phyloP scores from a whole-genome alignment of 1,140 invertebrate genomes.

The Pseudomyrmex concolor region DNA sequence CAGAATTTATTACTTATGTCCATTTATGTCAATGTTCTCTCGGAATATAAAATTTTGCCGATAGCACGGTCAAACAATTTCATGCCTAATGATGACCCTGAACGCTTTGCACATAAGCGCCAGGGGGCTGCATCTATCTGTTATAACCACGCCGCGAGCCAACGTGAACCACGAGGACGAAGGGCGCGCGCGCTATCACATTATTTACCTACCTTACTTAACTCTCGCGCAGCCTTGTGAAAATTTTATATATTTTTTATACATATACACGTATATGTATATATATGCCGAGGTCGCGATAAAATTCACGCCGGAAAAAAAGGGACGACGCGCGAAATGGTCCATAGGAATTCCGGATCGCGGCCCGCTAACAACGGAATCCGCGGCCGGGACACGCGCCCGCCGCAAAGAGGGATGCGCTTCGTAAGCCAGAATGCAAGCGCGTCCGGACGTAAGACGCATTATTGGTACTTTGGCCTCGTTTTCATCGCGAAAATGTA shows the following conservation, averaged over 20 bases:
- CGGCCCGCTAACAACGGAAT: constrained; percentile 42
- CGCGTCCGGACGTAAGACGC: constrained; percentile 44
- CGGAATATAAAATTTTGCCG: background rate
- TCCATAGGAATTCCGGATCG: constrained; percentile 76
- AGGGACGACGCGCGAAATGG: constrained; percentile 25
- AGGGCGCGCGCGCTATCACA: constrained; percentile 37
- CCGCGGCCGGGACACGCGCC: constrained; percentile 21
- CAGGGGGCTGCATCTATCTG: constrained; percentile 60
- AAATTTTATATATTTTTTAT: constrained; percentile 76
- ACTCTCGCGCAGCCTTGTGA: constrained; percentile 68
- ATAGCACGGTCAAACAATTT: background rate
- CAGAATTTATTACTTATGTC: background rate
- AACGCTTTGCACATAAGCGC: constrained; percentile 55
- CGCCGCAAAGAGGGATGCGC: constrained; percentile 26
- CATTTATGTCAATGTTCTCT: background rate
- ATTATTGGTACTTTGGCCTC: constrained; percentile 45
- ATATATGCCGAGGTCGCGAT: constrained; percentile 62
- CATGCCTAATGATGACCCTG: constrained; percentile 26
- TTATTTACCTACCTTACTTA: constrained; percentile 70
- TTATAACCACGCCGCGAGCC: constrained; percentile 54
- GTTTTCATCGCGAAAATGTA: constrained; percentile 22
- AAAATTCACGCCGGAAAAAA: constrained; percentile 66
- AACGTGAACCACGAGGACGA: constrained; percentile 32
- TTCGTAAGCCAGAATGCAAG: constrained; percentile 31
- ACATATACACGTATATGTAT: no score